phyloP scores from a whole-genome alignment of 2,113 vertebrate genomes.

The Sebastes schlegelii region DNA sequence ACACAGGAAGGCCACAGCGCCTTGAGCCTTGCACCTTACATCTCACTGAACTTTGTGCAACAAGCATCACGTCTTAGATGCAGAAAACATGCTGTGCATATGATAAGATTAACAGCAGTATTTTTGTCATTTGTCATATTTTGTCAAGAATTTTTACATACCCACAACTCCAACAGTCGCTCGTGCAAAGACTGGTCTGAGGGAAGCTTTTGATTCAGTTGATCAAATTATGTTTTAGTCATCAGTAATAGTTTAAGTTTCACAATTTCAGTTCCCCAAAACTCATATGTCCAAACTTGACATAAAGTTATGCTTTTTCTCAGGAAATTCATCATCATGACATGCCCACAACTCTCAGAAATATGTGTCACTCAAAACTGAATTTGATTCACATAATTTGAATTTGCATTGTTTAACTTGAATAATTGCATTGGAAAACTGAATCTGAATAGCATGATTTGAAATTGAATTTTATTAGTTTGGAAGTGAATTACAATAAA shows the following conservation, averaged over 20 bases:
- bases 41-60: background rate
- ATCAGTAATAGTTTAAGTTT: accelerated
- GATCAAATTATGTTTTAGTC: background rate
- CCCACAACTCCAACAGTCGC: background rate
- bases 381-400: too few species aligned
- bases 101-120: background rate
- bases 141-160: background rate
- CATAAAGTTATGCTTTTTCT: background rate
- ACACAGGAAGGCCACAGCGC: slow-evolving; percentile 44
- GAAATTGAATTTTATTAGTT: too few species aligned
- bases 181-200: background rate
- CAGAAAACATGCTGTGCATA: background rate
- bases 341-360: background rate
- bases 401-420: too few species aligned
- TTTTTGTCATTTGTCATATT: too few species aligned
- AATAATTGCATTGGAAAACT: too few species aligned
- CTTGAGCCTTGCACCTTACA: background rate
- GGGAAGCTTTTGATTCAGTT: background rate
- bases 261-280: slow-evolving; percentile 28
- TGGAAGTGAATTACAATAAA: too few species aligned
- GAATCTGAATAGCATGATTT: too few species aligned
- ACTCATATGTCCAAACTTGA: background rate
- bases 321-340: background rate
- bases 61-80: background rate
- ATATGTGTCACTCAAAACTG: too few species aligned